These are phyloP conservation scores for Neogobius melanostomus DNA, from an alignment of 2,113 vertebrate genomes.

Conservation along the genomic window DNA sequence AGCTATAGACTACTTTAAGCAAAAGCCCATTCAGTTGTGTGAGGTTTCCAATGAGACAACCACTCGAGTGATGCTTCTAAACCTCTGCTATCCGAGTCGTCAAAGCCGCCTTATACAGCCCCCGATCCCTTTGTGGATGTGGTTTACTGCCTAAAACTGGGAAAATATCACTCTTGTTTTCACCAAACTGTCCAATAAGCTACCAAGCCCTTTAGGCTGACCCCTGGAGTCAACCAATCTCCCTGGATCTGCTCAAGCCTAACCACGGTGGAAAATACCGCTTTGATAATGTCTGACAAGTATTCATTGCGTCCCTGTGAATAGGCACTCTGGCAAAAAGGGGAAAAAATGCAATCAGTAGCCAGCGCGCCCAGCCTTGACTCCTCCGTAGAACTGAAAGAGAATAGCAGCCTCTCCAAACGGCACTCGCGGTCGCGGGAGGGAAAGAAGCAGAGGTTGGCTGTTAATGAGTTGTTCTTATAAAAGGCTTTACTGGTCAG, in stretches of 20 bases:
- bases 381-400: conserved; percentile 64
- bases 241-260: conserved; percentile 73
- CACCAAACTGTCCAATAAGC: conserved; percentile 39
- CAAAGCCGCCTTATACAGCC: conserved; percentile 6
- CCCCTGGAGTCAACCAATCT: conserved; percentile 61
- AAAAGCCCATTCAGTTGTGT: background rate
- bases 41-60: conserved; percentile 6
- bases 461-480: conserved; percentile 71
- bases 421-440: conserved; percentile 53
- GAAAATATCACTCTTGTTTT: conserved; percentile 37
- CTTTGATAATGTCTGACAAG: conserved; percentile 69
- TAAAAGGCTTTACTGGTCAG: conserved; percentile 57
- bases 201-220: conserved; percentile 49
- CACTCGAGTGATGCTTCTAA: background rate
- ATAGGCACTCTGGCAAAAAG: conserved; percentile 62
- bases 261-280: conserved; percentile 64
- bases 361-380: conserved; percentile 66
- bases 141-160: conserved; percentile 6
- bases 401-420: conserved; percentile 68
- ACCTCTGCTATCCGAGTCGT: background rate
- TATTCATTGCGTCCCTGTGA: conserved; percentile 64
- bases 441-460: conserved; percentile 52
- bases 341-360: conserved; percentile 66
- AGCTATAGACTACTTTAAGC: too few relatives aligned
- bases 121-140: conserved; percentile 9